A percentile compares a stretch with the other conserved stretches of the same genome.
Conservation (phyloP, 2,888 invertebrate genomes). For the Trisateles emortualis region DNA sequence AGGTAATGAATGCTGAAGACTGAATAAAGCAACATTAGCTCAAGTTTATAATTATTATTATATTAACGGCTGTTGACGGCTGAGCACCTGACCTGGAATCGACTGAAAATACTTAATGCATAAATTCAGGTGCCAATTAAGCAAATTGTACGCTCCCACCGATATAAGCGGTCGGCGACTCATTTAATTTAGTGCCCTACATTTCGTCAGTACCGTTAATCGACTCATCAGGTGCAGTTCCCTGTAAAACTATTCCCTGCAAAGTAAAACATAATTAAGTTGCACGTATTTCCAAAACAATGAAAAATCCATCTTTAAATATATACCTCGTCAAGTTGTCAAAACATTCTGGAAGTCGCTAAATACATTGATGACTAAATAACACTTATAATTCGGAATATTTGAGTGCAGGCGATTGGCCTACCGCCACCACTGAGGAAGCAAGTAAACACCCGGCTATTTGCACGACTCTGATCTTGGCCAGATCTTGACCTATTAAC, state of each 20-base stretch:
- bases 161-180: neutral
- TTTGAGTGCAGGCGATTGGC: conserved; percentile 45
- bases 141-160: neutral
- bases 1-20: no score
- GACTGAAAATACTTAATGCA: neutral
- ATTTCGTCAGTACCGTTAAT: neutral
- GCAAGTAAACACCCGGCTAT: conserved; percentile 76
- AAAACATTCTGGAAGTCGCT: conserved; percentile 1
- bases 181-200: neutral
- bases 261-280: conserved; percentile 2
- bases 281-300: neutral
- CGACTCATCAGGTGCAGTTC: neutral
- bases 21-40: no score
- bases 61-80: no score
- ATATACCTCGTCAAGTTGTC: neutral
- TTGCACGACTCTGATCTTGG: conserved; percentile 82
- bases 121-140: conserved; percentile 5
- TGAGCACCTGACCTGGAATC: conserved; percentile 10
- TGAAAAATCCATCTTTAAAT: neutral
- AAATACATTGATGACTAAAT: conserved; percentile 21
- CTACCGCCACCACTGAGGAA: conserved; percentile 62
- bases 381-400: conserved; percentile 30
- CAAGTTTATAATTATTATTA: no score
- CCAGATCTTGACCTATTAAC: conserved; percentile 87
- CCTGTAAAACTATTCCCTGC: neutral